Evolutionary conservation across 2,888 invertebrate species (phyloP).

Genomic region (Agapostemon virescens): DNA sequence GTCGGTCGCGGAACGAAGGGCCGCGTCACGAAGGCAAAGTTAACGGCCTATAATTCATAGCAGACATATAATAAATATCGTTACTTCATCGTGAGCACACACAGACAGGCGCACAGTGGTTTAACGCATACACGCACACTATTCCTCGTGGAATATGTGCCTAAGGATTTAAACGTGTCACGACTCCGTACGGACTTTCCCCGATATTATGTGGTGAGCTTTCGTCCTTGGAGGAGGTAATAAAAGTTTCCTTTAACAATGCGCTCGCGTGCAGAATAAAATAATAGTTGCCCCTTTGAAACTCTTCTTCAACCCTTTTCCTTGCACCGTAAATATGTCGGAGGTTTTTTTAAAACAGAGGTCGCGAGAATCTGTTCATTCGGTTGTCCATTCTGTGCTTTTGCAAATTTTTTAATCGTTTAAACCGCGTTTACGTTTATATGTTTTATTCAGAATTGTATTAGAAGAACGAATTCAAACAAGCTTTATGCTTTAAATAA

Average conservation of each 20-base stretch:
- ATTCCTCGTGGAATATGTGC: constrained; percentile 32
- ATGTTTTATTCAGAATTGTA: not conserved
- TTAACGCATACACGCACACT: constrained; percentile 29
- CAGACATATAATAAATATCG: constrained; percentile 74
- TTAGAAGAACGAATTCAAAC: not conserved
- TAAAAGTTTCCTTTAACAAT: constrained; percentile 61
- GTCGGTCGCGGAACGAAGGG: constrained; percentile 59
- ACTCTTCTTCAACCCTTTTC: constrained; percentile 18
- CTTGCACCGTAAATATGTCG: not conserved
- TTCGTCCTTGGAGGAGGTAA: constrained; percentile 63
- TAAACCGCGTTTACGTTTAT: not conserved
- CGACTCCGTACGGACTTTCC: constrained; percentile 52
- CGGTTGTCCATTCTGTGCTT: not conserved
- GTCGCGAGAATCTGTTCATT: constrained; percentile 12
- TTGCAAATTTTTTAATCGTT: not conserved
- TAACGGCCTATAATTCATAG: constrained; percentile 76
- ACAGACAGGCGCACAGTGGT: constrained; percentile 51
- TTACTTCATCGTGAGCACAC: constrained; percentile 64
- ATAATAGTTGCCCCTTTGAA: constrained; percentile 44
- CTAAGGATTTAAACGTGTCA: constrained; percentile 54
- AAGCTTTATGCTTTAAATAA: too few relatives aligned
- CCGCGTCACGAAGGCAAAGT: constrained; percentile 68
- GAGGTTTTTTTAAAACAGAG: not conserved
- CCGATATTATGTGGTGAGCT: constrained; percentile 59
- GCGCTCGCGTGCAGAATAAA: constrained; percentile 42